Conservation (phyloP, 1,140 invertebrate species). For the Trichonephila clavata region DNA sequence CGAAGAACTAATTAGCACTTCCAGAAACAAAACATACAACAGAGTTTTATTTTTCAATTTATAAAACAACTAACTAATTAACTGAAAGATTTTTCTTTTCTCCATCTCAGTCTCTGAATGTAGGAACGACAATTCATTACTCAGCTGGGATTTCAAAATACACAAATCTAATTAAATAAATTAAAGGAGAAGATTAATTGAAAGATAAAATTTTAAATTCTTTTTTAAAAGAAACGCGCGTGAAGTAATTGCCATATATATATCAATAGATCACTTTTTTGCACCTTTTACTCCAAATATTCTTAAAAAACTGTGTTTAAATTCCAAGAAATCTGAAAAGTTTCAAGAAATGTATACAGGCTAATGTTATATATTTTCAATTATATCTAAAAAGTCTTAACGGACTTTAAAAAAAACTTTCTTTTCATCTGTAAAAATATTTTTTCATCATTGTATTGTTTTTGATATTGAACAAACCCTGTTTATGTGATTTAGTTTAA, state of each 20-base stretch:
- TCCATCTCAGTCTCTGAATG: background rate
- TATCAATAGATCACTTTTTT: background rate
- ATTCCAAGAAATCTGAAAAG: background rate
- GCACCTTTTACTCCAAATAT: background rate
- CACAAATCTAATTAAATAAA: background rate
- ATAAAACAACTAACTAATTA: slow-evolving; percentile 8
- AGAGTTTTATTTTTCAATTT: slow-evolving; percentile 29
- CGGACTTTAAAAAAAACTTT: too few relatives aligned
- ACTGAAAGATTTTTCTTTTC: background rate
- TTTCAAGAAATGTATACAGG: background rate
- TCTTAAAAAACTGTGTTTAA: background rate
- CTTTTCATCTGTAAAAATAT: too few relatives aligned
- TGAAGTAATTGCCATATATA: background rate
- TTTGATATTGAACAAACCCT: too few relatives aligned
- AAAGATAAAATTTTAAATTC: background rate
- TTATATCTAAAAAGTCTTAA: background rate
- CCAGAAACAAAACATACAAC: background rate
- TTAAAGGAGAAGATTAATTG: slow-evolving; percentile 22
- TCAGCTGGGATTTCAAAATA: slow-evolving; percentile 30
- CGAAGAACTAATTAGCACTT: slow-evolving; percentile 1
- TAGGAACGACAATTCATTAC: background rate
- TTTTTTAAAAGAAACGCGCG: background rate
- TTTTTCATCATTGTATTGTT: too few relatives aligned
- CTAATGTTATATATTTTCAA: background rate
- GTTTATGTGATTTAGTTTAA: too few relatives aligned